Base-by-base conservation (phyloP, 2,113 vertebrate species). In the Aegotheles bennettii region DNA sequence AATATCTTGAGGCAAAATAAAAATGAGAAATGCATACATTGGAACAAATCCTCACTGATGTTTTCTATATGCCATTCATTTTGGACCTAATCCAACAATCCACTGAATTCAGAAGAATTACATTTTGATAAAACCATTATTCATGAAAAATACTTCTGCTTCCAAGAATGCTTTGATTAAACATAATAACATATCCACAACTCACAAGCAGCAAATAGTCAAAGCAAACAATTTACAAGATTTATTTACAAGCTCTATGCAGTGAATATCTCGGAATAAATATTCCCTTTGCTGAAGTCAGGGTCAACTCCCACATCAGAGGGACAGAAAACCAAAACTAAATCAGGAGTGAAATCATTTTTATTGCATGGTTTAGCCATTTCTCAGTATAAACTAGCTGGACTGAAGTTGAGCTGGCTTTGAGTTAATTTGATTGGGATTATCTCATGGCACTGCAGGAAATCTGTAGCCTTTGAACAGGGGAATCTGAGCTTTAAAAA, bases 91-190 rank as follows among this genome's bases (percentile, higher is more conserved):
- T 70, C 60, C 69, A 78, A 89, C 87, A 91, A 74, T 16, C n/a
- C 56, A 65, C 43, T 36, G 57, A 74, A 94, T 77, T 92, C 60
- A 63, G 42, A 74, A 79, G 79, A 56, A 90, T 89, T 89, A 53
- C 65, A 87, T 84, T 86, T 75, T 31, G 65, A 84, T 84, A 90
- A 95, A 91, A n/a, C 69, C 31, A 48, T 75, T 95, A 65, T 73
- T 90, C 36, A 40, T 53, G 60, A 84, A 76, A 81, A 71, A 63
- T 26, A 11, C 28, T 76, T 59, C 71, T 87, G 47, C 36, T 78
- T 78, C 80, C 60, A 71, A 82, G 84, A 47, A 60, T 43, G 40
- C 51, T 75, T 89, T 51, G 56, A 78, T 91, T 87, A 89, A 93
- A 64, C 48, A 77, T 43, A 93, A 56, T 79, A 86, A 63, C 24